Evolutionary conservation across 2,888 invertebrate species (phyloP), one percentile per base, ranked within the genome.

Genomic region (Congeria kusceri): DNA sequence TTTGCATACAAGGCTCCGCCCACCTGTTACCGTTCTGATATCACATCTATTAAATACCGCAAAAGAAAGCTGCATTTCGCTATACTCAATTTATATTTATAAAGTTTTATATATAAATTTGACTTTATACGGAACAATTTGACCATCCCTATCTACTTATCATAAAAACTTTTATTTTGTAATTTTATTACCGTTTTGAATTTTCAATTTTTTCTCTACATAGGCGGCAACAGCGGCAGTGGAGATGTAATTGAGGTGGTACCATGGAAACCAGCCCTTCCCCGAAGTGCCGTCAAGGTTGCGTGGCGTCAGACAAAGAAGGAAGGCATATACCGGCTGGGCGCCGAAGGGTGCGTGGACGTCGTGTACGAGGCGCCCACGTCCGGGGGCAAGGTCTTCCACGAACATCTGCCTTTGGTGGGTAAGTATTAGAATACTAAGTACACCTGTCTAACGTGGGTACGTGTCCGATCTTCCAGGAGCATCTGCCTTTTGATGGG

Each of bases 331-430:
- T 88, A 86, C 71, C 67, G 85, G 32, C 62, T 86, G 57, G 88
- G 86, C 18, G 88, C 85, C 0, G 88, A 87, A 15, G 88, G 87
- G 1, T 86, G 84, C 77, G 86, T 88, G n/a, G 86, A 88, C 65
- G 81, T 88, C 18, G 77, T 86, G 1, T 87, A 84, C 56, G 85
- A 80, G 0, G 65, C 78, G 9, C 76, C 77, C 46, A 49, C 44
- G 7, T 64, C 71, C n/a, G 77, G 81, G 1, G 81, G 79, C 13
- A 46, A 66, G 25, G 87, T 82, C 62, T 87, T 85, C 62, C 76
- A 84, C 20, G 84, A 83, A 0, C 88, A 88, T 65, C 72, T 88
- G 2, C 87, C 88, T 11, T 58, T 85, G n/a, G 84, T 88, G 23
- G 87, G 88, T 88, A 61, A 66, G 80, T 7, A 27, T 1, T 15